Conservation (phyloP, 2,113 vertebrate genomes). For the Sminthopsis crassicaudata region DNA sequence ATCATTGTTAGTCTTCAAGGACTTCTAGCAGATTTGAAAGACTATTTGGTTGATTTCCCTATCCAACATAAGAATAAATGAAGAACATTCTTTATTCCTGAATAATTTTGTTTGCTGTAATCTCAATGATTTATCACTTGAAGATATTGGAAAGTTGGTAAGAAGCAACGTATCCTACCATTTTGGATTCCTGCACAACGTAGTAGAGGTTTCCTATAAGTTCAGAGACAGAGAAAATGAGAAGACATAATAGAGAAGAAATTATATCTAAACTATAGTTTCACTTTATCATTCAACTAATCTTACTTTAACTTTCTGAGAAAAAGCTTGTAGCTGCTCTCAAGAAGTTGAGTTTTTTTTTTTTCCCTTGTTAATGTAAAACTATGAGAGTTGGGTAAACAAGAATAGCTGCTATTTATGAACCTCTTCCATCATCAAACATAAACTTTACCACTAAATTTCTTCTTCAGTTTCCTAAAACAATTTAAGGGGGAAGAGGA, state of each 20-base stretch:
- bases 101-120: background rate
- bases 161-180: background rate
- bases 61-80: background rate
- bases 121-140: background rate
- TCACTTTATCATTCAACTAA: background rate
- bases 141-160: background rate
- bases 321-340: background rate
- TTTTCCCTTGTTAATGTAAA: background rate
- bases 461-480: background rate
- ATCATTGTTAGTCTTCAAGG: background rate
- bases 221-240: background rate
- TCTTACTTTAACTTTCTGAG: background rate
- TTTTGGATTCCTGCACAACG: background rate
- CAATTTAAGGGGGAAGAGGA: background rate
- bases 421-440: background rate
- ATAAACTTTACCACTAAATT: background rate
- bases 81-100: background rate
- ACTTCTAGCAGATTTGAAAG: background rate
- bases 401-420: background rate
- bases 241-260: background rate
- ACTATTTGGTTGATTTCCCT: background rate
- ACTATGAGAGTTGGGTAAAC: background rate
- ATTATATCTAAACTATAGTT: background rate
- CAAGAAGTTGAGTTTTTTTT: background rate
- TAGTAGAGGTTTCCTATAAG: background rate